Evolutionary conservation across 2,888 invertebrate genomes (phyloP), one percentile per base, ranked within the genome.

Genomic region (Idaea dimidiata): DNA sequence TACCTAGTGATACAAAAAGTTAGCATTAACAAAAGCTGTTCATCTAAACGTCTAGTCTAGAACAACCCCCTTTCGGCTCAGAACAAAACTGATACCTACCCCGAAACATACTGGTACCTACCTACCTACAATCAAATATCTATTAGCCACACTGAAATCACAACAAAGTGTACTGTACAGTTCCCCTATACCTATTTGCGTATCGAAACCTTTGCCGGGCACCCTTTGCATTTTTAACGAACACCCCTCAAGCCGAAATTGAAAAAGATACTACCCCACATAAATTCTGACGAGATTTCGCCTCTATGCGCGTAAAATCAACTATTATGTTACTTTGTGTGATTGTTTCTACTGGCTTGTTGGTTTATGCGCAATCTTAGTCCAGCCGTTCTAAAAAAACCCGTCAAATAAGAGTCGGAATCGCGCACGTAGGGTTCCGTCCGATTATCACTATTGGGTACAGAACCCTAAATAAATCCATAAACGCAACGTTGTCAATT

Each of bases 201-300:
- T 43, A 43, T 43, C 43, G 43, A 43, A 24, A 14, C 18, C 17
- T 61, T 54, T 59, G n/a, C 59, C 71, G 67, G 63, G 65, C 72
- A 75, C 79, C 77, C 74, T 76, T 80, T 87, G 85, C 85, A 87
- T 86, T 84, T 87, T 87, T 88, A 87, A 87, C 83, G 84, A 84
- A 81, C 73, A 58, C 75, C 65, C 70, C 79, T 77, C 70, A 69
- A 70, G 72, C 66, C 72, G 74, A 82, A 87, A 88, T 86, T 86
- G 84, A 82, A 88, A 84, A 87, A 86, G 83, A 81, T 84, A 88
- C 81, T 80, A 78, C 81, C 69, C 62, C 72, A 72, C 82, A 82
- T 84, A 86, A 84, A 87, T 87, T 83, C 72, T 61, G 70, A 66
- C 76, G 79, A 80, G 82, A 82, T 83, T 83, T 82, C 73, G 74